These are phyloP conservation scores for Caenorhabditis doughertyi DNA, from an alignment of 2,888 invertebrate species.

Conservation along the genomic window DNA sequence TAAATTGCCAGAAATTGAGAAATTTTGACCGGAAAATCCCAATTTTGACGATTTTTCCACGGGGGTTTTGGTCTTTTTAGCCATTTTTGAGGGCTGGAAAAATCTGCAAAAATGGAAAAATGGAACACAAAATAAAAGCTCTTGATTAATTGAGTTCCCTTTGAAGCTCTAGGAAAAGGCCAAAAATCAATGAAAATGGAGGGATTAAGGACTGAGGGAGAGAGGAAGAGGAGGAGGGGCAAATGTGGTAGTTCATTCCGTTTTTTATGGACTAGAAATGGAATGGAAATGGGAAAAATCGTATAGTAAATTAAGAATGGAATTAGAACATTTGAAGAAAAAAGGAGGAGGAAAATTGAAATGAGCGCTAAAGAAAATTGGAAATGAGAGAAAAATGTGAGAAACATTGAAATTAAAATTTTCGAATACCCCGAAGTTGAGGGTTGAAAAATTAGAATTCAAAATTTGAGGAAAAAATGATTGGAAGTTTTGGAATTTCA, in stretches of 20 bases:
- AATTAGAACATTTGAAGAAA: neutral
- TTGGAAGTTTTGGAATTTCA: too few relatives aligned
- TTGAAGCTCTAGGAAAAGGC: neutral
- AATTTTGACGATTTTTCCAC: neutral
- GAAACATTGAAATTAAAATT: neutral
- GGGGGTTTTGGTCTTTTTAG: constrained; percentile 22
- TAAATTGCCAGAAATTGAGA: neutral
- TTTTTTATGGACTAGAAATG: too few relatives aligned
- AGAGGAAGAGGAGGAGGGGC: neutral
- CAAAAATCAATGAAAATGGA: neutral
- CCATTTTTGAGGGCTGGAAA: constrained; percentile 4
- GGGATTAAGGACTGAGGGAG: neutral
- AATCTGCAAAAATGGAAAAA: neutral
- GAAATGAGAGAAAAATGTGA: neutral
- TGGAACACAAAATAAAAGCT: neutral
- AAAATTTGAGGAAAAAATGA: too few relatives aligned
- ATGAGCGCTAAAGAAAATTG: constrained; percentile 4
- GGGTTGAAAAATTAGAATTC: neutral
- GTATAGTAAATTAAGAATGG: too few relatives aligned
- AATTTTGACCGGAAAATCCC: neutral
- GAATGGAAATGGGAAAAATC: too few relatives aligned
- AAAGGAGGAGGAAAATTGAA: neutral
- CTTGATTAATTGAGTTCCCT: neutral
- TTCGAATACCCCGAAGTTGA: neutral
- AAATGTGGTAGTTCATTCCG: too few relatives aligned